Conservation (phyloP, 2,113 vertebrate genomes). For the Myotis davidii region DNA sequence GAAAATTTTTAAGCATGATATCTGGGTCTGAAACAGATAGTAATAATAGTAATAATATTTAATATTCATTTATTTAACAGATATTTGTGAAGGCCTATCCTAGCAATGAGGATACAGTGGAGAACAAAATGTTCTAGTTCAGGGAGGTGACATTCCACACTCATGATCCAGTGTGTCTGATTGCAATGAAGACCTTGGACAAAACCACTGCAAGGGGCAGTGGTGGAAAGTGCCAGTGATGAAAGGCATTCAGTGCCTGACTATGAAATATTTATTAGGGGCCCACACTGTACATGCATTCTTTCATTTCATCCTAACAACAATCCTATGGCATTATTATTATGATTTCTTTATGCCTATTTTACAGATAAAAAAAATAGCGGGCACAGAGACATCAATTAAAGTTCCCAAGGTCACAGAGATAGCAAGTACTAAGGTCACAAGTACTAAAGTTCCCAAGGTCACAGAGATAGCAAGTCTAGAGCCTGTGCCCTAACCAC, state of each 20-base stretch:
- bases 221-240: fast-evolving
- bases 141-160: not conserved
- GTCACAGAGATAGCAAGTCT: not conserved
- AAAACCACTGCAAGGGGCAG: not conserved
- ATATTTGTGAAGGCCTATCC: not conserved
- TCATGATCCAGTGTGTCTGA: not conserved
- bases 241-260: not conserved
- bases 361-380: not conserved
- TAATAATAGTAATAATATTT: not conserved
- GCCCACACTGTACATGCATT: not conserved
- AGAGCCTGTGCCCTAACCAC: not conserved
- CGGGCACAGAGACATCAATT: not conserved
- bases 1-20: not conserved
- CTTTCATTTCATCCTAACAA: not conserved
- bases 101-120: not conserved
- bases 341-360: not conserved
- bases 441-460: too few species aligned
- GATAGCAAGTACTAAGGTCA: not conserved
- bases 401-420: not conserved
- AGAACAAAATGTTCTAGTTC: not conserved
- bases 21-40: not conserved
- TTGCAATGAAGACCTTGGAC: not conserved
- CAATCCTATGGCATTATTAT: not conserved
- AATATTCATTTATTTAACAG: not conserved
- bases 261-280: not conserved